Conservation (phyloP, 2,888 invertebrate genomes). For the Salpingus planirostris region DNA sequence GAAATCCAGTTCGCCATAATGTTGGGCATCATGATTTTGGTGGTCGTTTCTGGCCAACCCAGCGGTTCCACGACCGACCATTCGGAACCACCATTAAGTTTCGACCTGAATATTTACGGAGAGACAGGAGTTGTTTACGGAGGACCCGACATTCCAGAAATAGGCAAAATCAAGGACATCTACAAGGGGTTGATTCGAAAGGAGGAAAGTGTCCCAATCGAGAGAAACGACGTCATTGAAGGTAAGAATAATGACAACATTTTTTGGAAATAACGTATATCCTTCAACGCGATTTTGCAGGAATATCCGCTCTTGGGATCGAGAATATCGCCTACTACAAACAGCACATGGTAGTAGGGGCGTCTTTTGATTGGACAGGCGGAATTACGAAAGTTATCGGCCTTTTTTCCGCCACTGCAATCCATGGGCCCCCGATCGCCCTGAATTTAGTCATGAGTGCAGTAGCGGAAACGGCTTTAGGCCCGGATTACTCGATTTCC, state of each 20-base stretch:
- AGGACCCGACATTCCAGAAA: constrained; percentile 7
- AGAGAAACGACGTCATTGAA: constrained; percentile 22
- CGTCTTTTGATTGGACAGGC: constrained; percentile 35
- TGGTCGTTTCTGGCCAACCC: too few species aligned
- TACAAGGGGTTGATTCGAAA: constrained; percentile 19
- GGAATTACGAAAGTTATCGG: constrained; percentile 22
- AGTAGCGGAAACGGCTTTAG: constrained; percentile 35
- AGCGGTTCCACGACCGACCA: too few species aligned
- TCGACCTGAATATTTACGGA: constrained; percentile 34
- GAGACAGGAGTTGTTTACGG: constrained; percentile 30
- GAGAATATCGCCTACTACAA: constrained; percentile 42
- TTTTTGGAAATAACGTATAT: too few species aligned
- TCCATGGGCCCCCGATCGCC: constrained; percentile 46
- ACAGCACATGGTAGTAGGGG: constrained; percentile 42
- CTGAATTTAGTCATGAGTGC: constrained; percentile 45
- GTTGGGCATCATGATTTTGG: neutral
- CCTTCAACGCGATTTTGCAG: constrained; percentile 14
- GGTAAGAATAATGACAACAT: constrained; percentile 38
- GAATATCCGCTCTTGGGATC: too few species aligned
- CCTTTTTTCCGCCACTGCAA: constrained; percentile 42
- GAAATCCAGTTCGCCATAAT: neutral
- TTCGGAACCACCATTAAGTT: too few species aligned
- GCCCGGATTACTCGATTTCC: constrained; percentile 32
- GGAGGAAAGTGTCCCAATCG: constrained; percentile 13
- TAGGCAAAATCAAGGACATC: constrained; percentile 15